A percentile compares a stretch with the other conserved stretches of the same genome.
Conservation (phyloP, 1,140 invertebrate species). For the Calephelis virginiensis region DNA sequence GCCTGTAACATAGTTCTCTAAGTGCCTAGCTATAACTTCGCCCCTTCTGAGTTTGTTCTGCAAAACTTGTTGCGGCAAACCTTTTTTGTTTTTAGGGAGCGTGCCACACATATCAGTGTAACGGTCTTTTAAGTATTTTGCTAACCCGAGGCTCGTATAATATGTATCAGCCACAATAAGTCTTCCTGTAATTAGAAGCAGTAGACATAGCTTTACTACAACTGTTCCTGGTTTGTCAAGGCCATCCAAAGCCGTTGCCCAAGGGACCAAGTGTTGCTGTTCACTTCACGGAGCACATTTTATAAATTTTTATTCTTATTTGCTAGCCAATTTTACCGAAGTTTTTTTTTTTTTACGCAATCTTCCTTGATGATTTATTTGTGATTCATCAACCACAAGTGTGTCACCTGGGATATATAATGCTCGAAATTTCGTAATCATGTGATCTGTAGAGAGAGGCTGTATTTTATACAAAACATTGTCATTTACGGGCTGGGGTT, state of each 20-base stretch:
- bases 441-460: background rate
- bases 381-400: constrained; percentile 11
- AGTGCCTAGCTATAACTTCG: constrained; percentile 27
- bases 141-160: constrained; percentile 24
- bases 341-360: constrained; percentile 20
- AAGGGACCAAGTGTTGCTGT: constrained; percentile 21
- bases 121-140: constrained; percentile 21
- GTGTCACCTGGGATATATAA: constrained; percentile 17
- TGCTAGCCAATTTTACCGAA: constrained; percentile 20
- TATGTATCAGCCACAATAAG: constrained; percentile 25
- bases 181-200: constrained; percentile 23
- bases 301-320: constrained; percentile 23
- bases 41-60: constrained; percentile 29
- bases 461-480: constrained; percentile 10
- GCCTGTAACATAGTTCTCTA: constrained; percentile 24
- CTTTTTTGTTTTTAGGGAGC: constrained; percentile 23
- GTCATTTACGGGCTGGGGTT: constrained; percentile 3
- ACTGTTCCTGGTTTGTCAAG: constrained; percentile 23
- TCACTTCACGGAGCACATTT: constrained; percentile 17
- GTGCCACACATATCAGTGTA: constrained; percentile 27
- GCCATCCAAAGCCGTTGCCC: too few relatives aligned
- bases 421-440: background rate
- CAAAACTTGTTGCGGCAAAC: constrained; percentile 20
- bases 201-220: constrained; percentile 22
- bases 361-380: constrained; percentile 21